Conservation (phyloP, 2,113 vertebrate genomes). For the Octodon degus region DNA sequence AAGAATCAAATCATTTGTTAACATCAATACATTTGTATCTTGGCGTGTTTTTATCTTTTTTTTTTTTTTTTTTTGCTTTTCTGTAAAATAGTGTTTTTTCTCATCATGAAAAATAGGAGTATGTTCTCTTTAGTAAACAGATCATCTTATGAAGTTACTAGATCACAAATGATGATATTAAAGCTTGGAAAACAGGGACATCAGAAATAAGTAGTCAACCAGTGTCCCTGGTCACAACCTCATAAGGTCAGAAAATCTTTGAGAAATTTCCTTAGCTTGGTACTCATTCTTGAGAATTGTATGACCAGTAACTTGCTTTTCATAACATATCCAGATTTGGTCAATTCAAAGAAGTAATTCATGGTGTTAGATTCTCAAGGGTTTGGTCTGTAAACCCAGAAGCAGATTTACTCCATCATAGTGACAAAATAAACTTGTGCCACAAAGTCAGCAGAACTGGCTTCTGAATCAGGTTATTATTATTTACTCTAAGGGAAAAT, state of each 20-base stretch:
- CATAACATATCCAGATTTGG: neutral
- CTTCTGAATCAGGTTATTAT: neutral
- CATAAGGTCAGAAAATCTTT: neutral
- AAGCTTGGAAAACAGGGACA: constrained; percentile 16
- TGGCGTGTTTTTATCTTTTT: neutral
- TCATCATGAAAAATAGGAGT: constrained; percentile 57
- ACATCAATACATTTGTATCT: constrained; percentile 58
- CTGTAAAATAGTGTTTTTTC: constrained; percentile 32
- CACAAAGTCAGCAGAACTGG: neutral
- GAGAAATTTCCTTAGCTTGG: neutral
- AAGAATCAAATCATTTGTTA: constrained; percentile 62
- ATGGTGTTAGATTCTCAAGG: constrained; percentile 38
- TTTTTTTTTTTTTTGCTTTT: neutral
- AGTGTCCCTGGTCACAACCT: neutral
- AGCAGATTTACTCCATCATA: constrained; percentile 3
- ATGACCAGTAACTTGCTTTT: neutral
- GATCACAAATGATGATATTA: neutral
- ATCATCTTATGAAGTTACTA: constrained; percentile 46
- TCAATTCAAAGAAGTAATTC: constrained; percentile 21
- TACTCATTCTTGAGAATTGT: neutral
- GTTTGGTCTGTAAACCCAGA: neutral
- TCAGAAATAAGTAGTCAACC: neutral
- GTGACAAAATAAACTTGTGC: neutral
- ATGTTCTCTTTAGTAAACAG: constrained; percentile 34
- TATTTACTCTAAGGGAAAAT: neutral